Evolutionary conservation across 2,888 invertebrate species (phyloP), one percentile per base, ranked within the genome.

Genomic region (Mythimna lalbum): DNA sequence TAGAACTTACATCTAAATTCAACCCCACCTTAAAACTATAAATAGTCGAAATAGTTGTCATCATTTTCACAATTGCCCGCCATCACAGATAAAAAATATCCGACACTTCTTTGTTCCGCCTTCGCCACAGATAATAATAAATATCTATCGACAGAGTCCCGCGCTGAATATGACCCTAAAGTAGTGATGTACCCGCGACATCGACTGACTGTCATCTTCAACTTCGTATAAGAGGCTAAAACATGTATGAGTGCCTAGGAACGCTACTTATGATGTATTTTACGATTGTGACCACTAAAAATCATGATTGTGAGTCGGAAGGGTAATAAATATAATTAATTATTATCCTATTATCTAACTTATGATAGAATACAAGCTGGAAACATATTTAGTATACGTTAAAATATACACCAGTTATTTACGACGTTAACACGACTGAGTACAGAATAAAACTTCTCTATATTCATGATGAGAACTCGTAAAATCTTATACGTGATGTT

Each of bases 231-330:
- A 85, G 92, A 93, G 94, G 95, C 95, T 94, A 93, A 82, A 90
- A 89, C 88, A 88, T 92, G 86, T 93, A 92, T 87, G 92, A 95
- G 95, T 95, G 95, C 95, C 95, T 96, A 95, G 93, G 89, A 92
- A 94, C 88, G 91, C 93, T 93, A 95, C 94, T 95, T 95, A 95
- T 95, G 95, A 95, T 93, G 91, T 95, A 94, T 92, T 82, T 93
- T 89, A 94, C 90, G 87, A 92, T 90, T 91, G 90, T 91, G 94
- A 95, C 94, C 94, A 95, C 90, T 91, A 89, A 90, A 91, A 91
- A 93, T 90, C 94, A 93, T 94, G 94, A 94, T 95, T 94, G 95
- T 95, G 95, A 95, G 93, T 92, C 90, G 89, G 90, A 94, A 94
- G 95, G 95, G 95, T 93, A 93, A 93, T 92, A 90, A 90, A 83